These are phyloP conservation scores for Xanthia icteritia DNA, from an alignment of 2,888 invertebrate genomes.

Conservation along the genomic window DNA sequence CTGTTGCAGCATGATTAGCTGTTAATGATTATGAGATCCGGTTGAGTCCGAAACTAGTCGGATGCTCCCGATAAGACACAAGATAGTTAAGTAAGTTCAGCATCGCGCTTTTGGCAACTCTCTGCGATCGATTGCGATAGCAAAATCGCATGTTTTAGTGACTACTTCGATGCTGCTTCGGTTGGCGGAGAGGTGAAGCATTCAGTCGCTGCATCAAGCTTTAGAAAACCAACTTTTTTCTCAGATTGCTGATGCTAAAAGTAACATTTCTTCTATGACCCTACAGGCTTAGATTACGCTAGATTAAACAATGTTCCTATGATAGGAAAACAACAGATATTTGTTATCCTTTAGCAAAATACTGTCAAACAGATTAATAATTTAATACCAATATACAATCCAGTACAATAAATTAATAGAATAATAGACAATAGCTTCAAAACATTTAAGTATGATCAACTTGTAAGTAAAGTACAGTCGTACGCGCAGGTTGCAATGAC, in stretches of 20 bases:
- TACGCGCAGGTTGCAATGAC: conserved; percentile 72
- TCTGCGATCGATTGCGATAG: neutral
- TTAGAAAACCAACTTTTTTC: neutral
- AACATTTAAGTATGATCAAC: conserved; percentile 57
- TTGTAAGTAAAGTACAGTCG: conserved; percentile 54
- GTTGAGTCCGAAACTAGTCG: neutral
- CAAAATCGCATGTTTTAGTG: neutral
- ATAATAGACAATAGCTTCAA: conserved; percentile 45
- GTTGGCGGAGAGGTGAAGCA: neutral
- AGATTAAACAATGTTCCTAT: neutral
- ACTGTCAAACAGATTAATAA: neutral
- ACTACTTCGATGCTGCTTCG: neutral
- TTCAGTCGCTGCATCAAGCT: neutral
- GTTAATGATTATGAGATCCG: neutral
- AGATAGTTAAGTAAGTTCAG: neutral
- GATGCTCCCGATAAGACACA: neutral
- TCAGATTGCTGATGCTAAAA: neutral
- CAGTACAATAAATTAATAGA: conserved; percentile 15
- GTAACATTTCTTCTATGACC: neutral
- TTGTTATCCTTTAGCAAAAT: neutral
- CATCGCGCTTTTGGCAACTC: neutral
- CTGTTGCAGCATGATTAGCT: neutral
- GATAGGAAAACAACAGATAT: neutral
- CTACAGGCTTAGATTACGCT: neutral
- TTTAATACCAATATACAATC: conserved; percentile 15